A percentile compares a stretch with the other conserved stretches of the same genome.
These are phyloP conservation scores for Chelon auratus DNA, from an alignment of 2,797 vertebrate genomes.

Conservation along the genomic window DNA sequence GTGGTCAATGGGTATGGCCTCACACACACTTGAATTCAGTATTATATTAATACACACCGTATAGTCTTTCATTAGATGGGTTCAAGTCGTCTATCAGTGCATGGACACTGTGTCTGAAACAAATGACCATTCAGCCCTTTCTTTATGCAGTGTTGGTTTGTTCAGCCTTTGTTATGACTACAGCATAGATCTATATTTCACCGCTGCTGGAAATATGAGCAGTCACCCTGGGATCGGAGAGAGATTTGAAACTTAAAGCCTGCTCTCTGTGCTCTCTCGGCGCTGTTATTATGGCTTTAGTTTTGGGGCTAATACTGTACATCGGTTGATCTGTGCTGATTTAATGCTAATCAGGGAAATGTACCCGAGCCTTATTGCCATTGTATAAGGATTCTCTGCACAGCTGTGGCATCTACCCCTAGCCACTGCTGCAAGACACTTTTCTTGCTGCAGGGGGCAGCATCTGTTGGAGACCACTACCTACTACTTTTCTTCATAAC, in stretches of 20 bases:
- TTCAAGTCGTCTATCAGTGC: slow-evolving; percentile 30
- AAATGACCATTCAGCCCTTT: slow-evolving; percentile 26
- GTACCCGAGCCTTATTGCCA: not conserved
- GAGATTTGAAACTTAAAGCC: slow-evolving; percentile 41
- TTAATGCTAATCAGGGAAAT: slow-evolving; percentile 23
- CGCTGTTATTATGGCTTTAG: slow-evolving; percentile 63
- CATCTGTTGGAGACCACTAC: slow-evolving; percentile 4
- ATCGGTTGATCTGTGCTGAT: slow-evolving; percentile 7
- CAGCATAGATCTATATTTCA: slow-evolving; percentile 60
- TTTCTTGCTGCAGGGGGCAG: slow-evolving; percentile 58
- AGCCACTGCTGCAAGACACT: not conserved
- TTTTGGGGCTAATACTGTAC: slow-evolving; percentile 52
- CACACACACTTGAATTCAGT: not conserved
- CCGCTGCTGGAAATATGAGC: slow-evolving; percentile 64
- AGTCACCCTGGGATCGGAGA: slow-evolving; percentile 46
- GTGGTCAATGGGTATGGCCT: slow-evolving; percentile 9
- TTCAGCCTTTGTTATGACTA: slow-evolving; percentile 69
- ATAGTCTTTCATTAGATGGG: slow-evolving; percentile 12
- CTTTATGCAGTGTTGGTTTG: slow-evolving; percentile 51
- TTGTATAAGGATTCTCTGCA: slow-evolving; percentile 1
- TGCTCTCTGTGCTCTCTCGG: slow-evolving; percentile 35
- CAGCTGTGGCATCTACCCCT: not conserved
- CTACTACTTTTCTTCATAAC: not conserved
- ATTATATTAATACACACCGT: not conserved
- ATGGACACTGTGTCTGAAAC: slow-evolving; percentile 34